Base-by-base conservation (phyloP, 2,797 vertebrate species). In the Linurgus olivaceus region DNA sequence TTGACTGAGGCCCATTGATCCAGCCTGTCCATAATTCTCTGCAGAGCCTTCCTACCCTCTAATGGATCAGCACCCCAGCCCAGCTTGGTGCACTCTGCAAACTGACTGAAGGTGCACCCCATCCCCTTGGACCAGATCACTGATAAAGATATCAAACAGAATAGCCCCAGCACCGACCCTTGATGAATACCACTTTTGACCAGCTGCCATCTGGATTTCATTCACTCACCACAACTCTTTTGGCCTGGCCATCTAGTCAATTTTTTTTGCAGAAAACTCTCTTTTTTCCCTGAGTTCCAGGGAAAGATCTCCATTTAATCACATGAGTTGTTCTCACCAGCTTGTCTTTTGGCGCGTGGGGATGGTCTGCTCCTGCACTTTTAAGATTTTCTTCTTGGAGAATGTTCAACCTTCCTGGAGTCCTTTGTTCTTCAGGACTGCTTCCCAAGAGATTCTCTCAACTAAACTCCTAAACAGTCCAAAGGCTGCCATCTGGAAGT, bases 101-200 rank as follows among this genome's bases (percentile, higher is more conserved):
- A 20, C 4, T 38, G 16, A 38, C 33, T n/a, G 47, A 52, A 23
- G 7, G 13, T 29, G 24, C 8, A 37, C 10, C 29, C 1, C 0
- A 18, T 23, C 23, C 21, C n/a, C n/a, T 38, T 52, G 45, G 20
- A 28, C 3, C 38, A 59, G 16, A 17, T 33, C 6, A 52, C 7
- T 25, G 24, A 33, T 11, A 38, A 76, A 61, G n/a, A 38, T n/a
- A 51, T 28, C 24, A 45, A 67, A 24, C 28, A 85, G 19, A 45
- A 20, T 24, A 17, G 38, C 3, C 9, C 3, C 15, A 52, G 0
- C 17, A 26, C 17, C 2, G 1, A 76, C 9, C 19, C 24, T 19
- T 24, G 15, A 28, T n/a, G 16, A 45, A 3, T 28, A 38, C 6
- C 18, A 38, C 28, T 23, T n/a, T 9, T 44, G 18, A n/a, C 8